Evolutionary conservation across 2,888 invertebrate genomes (phyloP), one percentile per base, ranked within the genome.

Genomic region (Marasmarcha lunaedactyla): DNA sequence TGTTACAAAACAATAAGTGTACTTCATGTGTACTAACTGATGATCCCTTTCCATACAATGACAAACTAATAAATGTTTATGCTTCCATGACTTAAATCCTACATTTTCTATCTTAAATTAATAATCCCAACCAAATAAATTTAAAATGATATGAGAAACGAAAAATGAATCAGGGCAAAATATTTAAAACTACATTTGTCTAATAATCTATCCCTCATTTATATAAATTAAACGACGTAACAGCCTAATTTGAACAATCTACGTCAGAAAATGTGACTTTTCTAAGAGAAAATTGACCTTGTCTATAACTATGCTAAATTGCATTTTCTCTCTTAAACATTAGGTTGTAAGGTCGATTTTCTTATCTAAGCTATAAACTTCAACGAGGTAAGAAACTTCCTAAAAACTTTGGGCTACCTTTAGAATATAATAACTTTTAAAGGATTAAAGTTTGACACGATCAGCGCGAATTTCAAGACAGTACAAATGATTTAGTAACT

Each of bases 241-340:
- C 55, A 51, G 56, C 56, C 60, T 66, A 61, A 51, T 49, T 51
- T 42, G 47, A 54, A 51, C 49, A 49, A 49, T 54, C 62, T 65
- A 66, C 55, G 46, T 52, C 52, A 53, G 30, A 51, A 58, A 56
- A 63, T 63, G 63, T 63, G 64, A 62, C 57, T 55, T 56, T 54
- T n/a, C 30, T 30, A 30, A 30, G 30, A 11, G 30, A 30, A 20
- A 20, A 30, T 30, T 30, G 30, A 30, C 30, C 30, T 30, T 11
- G 30, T n/a, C n/a, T 30, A 5, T 3, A 30, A 30, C 4, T 30
- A 30, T 30, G n/a, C 4, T 30, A 30, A 9, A 11, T 30, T 11
- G 30, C 30, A 30, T 30, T 25, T 9, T 25, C 6, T 25, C 25
- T 25, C 11, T n/a, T 30, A 30, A 30, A 10, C 3, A 30, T 4